Percentiles rank a stretch among this genome's conserved stretches.
Conservation (phyloP, 2,888 invertebrate species). For the Clostera curtula region DNA sequence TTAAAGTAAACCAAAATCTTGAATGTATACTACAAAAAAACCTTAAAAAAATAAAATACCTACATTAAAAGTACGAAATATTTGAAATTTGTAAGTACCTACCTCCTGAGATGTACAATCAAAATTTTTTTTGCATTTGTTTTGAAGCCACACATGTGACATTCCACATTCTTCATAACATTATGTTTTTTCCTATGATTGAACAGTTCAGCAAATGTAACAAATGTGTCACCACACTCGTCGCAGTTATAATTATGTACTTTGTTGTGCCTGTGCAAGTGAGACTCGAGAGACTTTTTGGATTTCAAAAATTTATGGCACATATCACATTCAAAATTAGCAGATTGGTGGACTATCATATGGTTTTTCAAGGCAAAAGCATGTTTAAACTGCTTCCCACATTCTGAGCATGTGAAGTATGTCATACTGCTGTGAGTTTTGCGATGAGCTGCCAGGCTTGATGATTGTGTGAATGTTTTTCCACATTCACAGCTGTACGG, state of each 20-base stretch:
- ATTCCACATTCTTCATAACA: slow-evolving; percentile 41
- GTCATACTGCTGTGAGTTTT: slow-evolving; percentile 54
- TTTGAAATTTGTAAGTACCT: too few species aligned
- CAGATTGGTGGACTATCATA: slow-evolving; percentile 49
- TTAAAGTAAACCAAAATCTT: too few species aligned
- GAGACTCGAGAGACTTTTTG: slow-evolving; percentile 48
- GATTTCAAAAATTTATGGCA: slow-evolving; percentile 61
- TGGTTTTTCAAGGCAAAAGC: slow-evolving; percentile 59
- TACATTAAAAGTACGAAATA: too few species aligned
- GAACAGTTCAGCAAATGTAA: slow-evolving; percentile 57
- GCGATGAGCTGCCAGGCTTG: slow-evolving; percentile 55
- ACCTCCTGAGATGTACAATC: slow-evolving; percentile 59
- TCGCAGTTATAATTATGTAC: slow-evolving; percentile 64
- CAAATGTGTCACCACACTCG: slow-evolving; percentile 63
- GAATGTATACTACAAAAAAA: too few species aligned
- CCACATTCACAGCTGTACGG: slow-evolving; percentile 65
- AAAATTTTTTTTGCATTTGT: slow-evolving; percentile 58
- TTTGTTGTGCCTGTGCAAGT: slow-evolving; percentile 60
- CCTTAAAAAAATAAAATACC: too few species aligned
- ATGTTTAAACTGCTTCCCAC: slow-evolving; percentile 70
- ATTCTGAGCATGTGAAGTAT: slow-evolving; percentile 53
- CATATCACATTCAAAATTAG: slow-evolving; percentile 45
- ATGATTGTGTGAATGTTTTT: slow-evolving; percentile 58
- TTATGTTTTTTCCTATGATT: slow-evolving; percentile 59
- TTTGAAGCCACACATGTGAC: slow-evolving; percentile 60